A percentile compares a stretch with the other conserved stretches of the same genome.
These are phyloP conservation scores for Perccottus glenii DNA, from an alignment of 2,113 vertebrate species.

Conservation along the genomic window DNA sequence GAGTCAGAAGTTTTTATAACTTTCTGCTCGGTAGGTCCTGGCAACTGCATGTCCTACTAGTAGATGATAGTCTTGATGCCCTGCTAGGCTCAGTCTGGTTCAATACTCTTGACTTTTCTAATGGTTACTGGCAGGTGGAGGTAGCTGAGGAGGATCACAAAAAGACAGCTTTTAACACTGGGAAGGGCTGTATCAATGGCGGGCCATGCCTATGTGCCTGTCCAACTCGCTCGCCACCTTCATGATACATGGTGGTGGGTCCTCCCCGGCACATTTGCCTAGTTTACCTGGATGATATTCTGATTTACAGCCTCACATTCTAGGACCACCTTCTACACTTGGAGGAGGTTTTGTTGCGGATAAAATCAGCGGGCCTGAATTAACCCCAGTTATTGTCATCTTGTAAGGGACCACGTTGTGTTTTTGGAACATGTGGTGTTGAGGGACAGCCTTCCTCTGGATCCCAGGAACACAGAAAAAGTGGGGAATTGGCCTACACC, in stretches of 20 bases:
- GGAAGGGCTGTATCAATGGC: neutral
- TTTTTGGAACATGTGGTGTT: neutral
- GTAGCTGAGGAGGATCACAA: neutral
- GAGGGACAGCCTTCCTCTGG: neutral
- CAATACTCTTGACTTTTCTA: conserved; percentile 6
- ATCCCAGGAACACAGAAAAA: neutral
- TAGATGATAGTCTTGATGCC: too few relatives aligned
- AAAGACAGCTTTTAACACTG: conserved; percentile 7
- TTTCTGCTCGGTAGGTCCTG: too few relatives aligned
- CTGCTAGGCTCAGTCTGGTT: neutral
- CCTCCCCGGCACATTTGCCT: neutral
- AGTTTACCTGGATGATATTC: neutral
- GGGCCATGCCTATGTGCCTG: neutral
- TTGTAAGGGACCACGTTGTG: neutral
- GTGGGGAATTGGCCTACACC: neutral
- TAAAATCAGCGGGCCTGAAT: neutral
- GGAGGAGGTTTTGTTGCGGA: neutral
- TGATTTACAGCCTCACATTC: neutral
- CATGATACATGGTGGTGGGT: neutral
- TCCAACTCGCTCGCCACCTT: neutral
- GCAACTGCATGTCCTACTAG: too few relatives aligned
- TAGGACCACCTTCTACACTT: neutral
- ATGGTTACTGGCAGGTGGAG: conserved; percentile 9
- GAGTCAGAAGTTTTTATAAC: too few relatives aligned
- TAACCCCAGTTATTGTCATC: neutral